Conservation (phyloP, 2,888 invertebrate species). For the Tromatobia lineatoria region DNA sequence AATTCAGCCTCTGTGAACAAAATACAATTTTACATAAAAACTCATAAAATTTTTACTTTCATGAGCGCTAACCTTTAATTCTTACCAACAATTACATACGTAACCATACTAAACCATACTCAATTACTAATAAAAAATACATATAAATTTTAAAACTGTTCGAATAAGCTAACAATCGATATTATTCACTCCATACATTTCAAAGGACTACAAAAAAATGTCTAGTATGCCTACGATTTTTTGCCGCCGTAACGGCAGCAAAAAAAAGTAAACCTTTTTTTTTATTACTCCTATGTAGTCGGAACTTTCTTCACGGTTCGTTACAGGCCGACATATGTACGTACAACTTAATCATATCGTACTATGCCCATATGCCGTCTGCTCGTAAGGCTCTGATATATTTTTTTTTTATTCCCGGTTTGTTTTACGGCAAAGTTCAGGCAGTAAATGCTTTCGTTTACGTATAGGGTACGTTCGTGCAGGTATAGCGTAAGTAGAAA, state of each 20-base stretch:
- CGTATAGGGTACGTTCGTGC: conserved; percentile 16
- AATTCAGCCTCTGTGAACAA: no score
- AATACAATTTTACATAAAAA: no score
- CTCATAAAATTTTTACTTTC: no score
- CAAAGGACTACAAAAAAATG: neutral
- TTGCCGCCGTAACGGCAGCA: neutral
- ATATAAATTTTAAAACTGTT: no score
- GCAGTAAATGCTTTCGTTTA: conserved; percentile 12
- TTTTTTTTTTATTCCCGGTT: conserved; percentile 10
- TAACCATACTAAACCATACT: no score
- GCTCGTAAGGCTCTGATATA: neutral
- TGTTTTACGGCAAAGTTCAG: neutral
- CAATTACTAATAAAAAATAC: no score
- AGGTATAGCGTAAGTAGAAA: conserved; percentile 25
- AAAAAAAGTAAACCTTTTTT: neutral
- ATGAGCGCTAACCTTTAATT: no score
- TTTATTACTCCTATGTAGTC: neutral
- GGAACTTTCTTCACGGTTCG: conserved; percentile 3
- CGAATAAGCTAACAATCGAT: no score
- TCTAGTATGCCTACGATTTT: neutral
- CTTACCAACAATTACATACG: no score
- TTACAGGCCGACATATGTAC: neutral
- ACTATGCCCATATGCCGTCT: neutral
- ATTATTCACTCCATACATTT: no score
- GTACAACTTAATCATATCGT: conserved; percentile 17